Evolutionary conservation across 2,888 invertebrate species (phyloP), one percentile per base, ranked within the genome.

Genomic region (Schizaphis graminum): DNA sequence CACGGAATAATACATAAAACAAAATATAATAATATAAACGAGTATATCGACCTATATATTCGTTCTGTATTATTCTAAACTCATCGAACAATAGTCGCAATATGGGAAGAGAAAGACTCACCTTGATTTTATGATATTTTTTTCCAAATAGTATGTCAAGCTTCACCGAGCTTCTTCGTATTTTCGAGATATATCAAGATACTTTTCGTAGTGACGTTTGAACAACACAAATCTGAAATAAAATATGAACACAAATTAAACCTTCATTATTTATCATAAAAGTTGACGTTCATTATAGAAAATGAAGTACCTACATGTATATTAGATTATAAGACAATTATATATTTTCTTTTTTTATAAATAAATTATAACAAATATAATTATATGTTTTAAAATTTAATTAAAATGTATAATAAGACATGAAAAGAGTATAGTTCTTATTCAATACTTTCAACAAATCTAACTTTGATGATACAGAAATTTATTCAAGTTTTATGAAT

Each of bases 81-180:
- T 26, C 11, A 4, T 8, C 28, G n/a, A 56, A 87, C 41, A 88
- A 88, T 88, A 28, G 61, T 24, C 26, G 3, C 47, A 35, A 35
- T 16, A 67, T 61, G 57, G 56, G 21, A 57, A 86, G 47, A 92
- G 41, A 41, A 87, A n/a, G 53, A 95, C 96, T 95, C 96, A 97
- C 97, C 96, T 97, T 97, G 95, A 97, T 96, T 96, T 97, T 97
- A 95, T 97, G 97, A 96, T 97, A 97, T 95, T 97, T 97, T 95
- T 97, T 97, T 97, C 97, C 95, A 97, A 95, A 95, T 97, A 97
- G 95, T 97, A 97, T 10, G 97, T 97, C 95, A 97, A 96, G 95
- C 96, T 97, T 95, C 96, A n/a, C n/a, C n/a, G 96, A 16, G 97
- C 97, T 95, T 97, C 97, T 95, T 97, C 97, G 95, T 97, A 97